Evolutionary conservation across 2,888 invertebrate genomes (phyloP).

Genomic region (Callyntrura guangdongensis): DNA sequence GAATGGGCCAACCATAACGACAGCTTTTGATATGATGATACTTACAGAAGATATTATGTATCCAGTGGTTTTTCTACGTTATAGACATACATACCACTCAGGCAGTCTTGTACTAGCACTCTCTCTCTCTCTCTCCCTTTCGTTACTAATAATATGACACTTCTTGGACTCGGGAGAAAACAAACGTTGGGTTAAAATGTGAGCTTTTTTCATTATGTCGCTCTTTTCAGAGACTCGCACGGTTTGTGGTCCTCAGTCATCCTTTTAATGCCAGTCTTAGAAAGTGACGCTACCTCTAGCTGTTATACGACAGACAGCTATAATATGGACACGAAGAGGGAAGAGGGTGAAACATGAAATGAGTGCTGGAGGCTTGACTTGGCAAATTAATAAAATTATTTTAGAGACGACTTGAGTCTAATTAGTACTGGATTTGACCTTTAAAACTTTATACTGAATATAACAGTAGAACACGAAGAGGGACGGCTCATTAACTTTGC

Average conservation of each 20-base stretch:
- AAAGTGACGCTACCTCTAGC: slow-evolving; percentile 23
- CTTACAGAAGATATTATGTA: slow-evolving; percentile 41
- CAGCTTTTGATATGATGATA: slow-evolving; percentile 62
- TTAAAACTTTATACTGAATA: slow-evolving; percentile 60
- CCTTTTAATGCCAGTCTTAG: slow-evolving; percentile 66
- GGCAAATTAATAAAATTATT: slow-evolving; percentile 80
- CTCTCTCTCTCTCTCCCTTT: slow-evolving; percentile 2
- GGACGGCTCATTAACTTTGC: slow-evolving; percentile 74
- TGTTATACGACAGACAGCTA: neutral
- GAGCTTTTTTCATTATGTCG: slow-evolving; percentile 65
- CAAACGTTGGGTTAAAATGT: slow-evolving; percentile 52
- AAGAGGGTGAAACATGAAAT: slow-evolving; percentile 42
- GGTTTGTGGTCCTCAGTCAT: slow-evolving; percentile 71
- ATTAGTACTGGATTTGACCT: slow-evolving; percentile 77
- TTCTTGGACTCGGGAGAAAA: slow-evolving; percentile 55
- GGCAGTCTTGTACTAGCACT: too few relatives aligned
- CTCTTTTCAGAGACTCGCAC: slow-evolving; percentile 63
- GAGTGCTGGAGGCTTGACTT: slow-evolving; percentile 66
- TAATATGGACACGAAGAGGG: neutral
- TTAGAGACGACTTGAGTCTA: slow-evolving; percentile 77
- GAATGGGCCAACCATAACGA: slow-evolving; percentile 74
- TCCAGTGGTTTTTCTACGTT: neutral
- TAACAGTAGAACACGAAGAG: slow-evolving; percentile 53
- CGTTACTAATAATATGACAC: slow-evolving; percentile 61
- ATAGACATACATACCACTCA: neutral